phyloP scores from a whole-genome alignment of 2,888 invertebrate genomes.

The Amiota communis region DNA sequence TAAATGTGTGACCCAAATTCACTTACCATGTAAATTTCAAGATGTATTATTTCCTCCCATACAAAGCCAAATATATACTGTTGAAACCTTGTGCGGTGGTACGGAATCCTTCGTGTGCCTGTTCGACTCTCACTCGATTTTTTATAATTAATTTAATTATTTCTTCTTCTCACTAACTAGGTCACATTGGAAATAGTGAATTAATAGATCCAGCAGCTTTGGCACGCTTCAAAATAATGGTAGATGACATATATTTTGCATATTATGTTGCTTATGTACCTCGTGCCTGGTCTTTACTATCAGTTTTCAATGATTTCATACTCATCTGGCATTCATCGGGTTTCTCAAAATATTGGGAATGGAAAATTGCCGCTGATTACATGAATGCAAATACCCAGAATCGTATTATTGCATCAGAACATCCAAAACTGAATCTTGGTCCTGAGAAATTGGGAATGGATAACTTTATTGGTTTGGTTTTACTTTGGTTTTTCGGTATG shows the following conservation, averaged over 20 bases:
- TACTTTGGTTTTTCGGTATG: slow-evolving; percentile 63
- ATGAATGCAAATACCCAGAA: slow-evolving; percentile 60
- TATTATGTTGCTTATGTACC: slow-evolving; percentile 77
- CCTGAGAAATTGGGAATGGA: slow-evolving; percentile 57
- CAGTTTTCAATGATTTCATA: slow-evolving; percentile 75
- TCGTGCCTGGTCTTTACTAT: slow-evolving; percentile 77
- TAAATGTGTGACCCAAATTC: no score
- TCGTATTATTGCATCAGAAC: slow-evolving; percentile 55
- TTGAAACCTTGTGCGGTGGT: no score
- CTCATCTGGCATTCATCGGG: slow-evolving; percentile 78
- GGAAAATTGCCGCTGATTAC: slow-evolving; percentile 61
- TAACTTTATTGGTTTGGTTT: slow-evolving; percentile 63
- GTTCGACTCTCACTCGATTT: no score
- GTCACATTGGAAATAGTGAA: slow-evolving; percentile 79
- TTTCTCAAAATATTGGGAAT: slow-evolving; percentile 79
- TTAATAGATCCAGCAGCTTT: slow-evolving; percentile 78
- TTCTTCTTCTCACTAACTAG: slow-evolving; percentile 61
- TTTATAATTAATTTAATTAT: not conserved
- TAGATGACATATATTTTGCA: slow-evolving; percentile 80
- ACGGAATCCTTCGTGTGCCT: no score
- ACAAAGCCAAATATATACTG: no score
- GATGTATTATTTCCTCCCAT: no score
- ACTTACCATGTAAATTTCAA: no score
- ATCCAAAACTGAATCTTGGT: slow-evolving; percentile 52
- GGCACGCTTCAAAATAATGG: slow-evolving; percentile 77